These are phyloP conservation scores for Sarcophaga carnaria DNA, from an alignment of 2,888 invertebrate genomes.

Conservation along the genomic window DNA sequence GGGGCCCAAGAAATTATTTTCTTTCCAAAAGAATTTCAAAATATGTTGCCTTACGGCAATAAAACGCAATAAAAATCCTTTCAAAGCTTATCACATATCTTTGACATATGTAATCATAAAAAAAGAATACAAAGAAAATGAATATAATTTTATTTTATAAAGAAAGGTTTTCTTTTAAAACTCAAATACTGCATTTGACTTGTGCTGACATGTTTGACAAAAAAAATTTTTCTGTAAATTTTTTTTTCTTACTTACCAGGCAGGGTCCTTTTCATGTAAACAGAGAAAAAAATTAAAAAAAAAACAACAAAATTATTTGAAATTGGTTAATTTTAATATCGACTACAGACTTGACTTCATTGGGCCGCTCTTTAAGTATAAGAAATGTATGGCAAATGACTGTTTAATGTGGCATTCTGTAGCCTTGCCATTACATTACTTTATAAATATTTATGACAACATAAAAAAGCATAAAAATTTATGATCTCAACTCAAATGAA, in stretches of 20 bases:
- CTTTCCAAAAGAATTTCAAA: not conserved
- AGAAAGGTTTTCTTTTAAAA: not conserved
- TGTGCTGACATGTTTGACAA: conserved; percentile 25
- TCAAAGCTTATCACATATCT: conserved; percentile 9
- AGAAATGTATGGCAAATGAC: not conserved
- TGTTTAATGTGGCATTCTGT: not conserved
- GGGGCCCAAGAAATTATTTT: not conserved
- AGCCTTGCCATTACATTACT: conserved; percentile 2
- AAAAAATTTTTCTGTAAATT: not conserved
- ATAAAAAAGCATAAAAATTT: conserved; percentile 47
- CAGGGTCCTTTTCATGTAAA: not conserved
- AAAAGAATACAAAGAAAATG: not conserved
- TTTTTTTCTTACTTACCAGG: not conserved
- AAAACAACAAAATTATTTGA: not conserved
- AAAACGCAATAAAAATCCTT: conserved; percentile 55
- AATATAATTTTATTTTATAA: conserved; percentile 41
- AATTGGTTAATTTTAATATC: conserved; percentile 59
- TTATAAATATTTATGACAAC: conserved; percentile 36
- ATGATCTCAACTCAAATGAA: conserved; percentile 22
- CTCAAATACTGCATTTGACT: conserved; percentile 51
- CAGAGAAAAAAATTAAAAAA: not conserved
- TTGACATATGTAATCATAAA: conserved; percentile 43
- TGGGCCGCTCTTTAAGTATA: not conserved
- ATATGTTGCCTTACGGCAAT: conserved; percentile 25
- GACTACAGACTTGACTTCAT: not conserved